Percentiles rank a stretch among this genome's conserved stretches.
Conservation (phyloP, 2,113 vertebrate species). For the Peromyscus californicus region DNA sequence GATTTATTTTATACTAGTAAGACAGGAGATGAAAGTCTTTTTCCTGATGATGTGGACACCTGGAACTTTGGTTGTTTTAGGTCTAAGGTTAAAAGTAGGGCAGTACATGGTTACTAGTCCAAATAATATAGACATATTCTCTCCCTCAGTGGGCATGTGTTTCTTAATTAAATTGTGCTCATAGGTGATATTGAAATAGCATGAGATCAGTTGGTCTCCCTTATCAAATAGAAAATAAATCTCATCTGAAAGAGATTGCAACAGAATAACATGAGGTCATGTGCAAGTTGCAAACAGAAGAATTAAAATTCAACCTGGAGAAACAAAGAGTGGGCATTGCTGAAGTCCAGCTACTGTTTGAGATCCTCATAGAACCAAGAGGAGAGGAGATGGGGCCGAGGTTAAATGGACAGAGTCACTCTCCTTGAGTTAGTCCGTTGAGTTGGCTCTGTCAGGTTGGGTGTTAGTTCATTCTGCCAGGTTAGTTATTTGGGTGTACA, state of each 20-base stretch:
- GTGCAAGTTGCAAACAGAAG: not conserved
- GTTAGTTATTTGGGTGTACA: not conserved
- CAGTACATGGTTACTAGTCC: not conserved
- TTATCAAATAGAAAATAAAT: not conserved
- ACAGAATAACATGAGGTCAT: not conserved
- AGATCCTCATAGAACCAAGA: not conserved
- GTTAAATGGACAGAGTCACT: not conserved
- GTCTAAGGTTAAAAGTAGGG: not conserved
- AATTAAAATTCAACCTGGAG: not conserved
- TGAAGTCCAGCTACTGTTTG: not conserved
- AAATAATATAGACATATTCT: not conserved
- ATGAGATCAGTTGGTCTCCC: not conserved
- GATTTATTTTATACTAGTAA: slow-evolving; percentile 28
- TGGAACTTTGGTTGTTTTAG: not conserved
- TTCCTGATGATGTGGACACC: not conserved
- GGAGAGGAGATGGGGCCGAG: not conserved
- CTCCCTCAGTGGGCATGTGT: not conserved
- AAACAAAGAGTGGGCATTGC: not conserved
- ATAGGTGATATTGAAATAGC: not conserved
- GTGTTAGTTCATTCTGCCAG: not conserved
- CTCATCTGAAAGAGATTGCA: not conserved
- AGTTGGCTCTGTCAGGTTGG: not conserved
- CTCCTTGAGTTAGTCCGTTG: not conserved
- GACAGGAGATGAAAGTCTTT: not conserved
- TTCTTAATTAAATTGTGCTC: slow-evolving; percentile 4